Evolutionary conservation across 92 coral and sea anemone genomes (phyloP).

Genomic region (Palythoa heliodiscus): DNA sequence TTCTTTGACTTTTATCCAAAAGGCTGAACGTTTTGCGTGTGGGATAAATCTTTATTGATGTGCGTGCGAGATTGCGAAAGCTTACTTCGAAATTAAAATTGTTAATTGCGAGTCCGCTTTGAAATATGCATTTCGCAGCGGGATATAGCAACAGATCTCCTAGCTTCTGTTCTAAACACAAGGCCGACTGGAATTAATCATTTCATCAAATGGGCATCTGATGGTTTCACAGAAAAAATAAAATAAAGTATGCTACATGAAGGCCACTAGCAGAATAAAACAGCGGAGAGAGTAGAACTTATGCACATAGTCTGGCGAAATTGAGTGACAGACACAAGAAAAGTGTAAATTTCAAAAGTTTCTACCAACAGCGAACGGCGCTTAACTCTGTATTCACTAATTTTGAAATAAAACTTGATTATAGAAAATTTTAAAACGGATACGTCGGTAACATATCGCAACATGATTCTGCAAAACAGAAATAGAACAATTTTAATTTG

Average conservation of each 20-base stretch:
- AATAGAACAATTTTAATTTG: background rate
- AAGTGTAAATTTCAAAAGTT: background rate
- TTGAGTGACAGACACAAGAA: slow-evolving; percentile 19
- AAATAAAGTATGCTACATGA: background rate
- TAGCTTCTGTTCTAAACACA: slow-evolving; percentile 20
- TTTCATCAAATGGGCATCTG: slow-evolving; percentile 32
- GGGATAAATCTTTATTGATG: slow-evolving; percentile 6
- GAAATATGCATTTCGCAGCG: slow-evolving; percentile 50
- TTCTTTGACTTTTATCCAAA: slow-evolving; percentile 7
- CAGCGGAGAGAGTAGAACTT: background rate
- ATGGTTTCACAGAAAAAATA: slow-evolving; percentile 12
- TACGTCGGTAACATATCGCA: background rate
- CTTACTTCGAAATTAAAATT: slow-evolving; percentile 41
- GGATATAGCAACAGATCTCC: slow-evolving; percentile 41
- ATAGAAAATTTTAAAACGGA: background rate
- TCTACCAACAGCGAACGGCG: background rate
- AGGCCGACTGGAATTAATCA: slow-evolving; percentile 26
- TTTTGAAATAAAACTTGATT: background rate
- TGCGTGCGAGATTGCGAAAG: slow-evolving; percentile 43
- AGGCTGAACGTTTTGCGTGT: slow-evolving; percentile 5
- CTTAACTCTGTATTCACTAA: background rate
- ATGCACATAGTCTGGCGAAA: background rate
- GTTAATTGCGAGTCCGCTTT: slow-evolving; percentile 39
- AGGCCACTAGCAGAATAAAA: background rate
- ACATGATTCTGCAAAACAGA: background rate